Evolutionary conservation across 2,113 vertebrate genomes (phyloP).

Genomic region (Arothron firmamentum): DNA sequence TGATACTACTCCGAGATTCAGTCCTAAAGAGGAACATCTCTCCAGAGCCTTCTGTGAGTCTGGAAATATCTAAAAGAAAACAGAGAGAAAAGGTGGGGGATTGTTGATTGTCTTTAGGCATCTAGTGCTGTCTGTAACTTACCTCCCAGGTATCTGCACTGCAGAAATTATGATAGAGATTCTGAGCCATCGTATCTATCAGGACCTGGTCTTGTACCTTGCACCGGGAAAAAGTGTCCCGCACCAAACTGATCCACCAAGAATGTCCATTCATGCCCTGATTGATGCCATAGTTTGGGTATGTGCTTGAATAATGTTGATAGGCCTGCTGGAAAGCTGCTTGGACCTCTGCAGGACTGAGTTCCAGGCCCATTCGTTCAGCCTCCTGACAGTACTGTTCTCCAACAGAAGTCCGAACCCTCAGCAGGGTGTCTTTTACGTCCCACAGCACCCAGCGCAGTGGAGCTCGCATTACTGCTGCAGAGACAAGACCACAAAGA

Average conservation of each 20-base stretch:
- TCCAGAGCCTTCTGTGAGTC: constrained; percentile 76
- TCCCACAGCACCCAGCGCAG: constrained; percentile 89
- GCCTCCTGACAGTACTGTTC: constrained; percentile 82
- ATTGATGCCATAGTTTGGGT: constrained; percentile 84
- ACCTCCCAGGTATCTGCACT: constrained; percentile 81
- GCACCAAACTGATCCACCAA: constrained; percentile 85
- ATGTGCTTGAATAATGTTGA: constrained; percentile 62
- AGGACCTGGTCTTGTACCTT: constrained; percentile 70
- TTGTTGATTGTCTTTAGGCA: neutral
- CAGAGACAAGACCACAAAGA: constrained; percentile 6
- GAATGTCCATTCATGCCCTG: constrained; percentile 78
- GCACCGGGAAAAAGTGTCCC: constrained; percentile 79
- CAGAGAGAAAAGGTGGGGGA: neutral
- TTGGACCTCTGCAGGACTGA: constrained; percentile 67
- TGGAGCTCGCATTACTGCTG: constrained; percentile 56
- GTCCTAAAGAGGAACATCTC: constrained; percentile 73
- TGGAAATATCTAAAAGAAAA: constrained; percentile 67
- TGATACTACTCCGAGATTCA: constrained; percentile 83
- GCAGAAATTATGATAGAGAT: constrained; percentile 82
- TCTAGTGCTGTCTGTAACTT: constrained; percentile 2
- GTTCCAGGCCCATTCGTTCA: constrained; percentile 68
- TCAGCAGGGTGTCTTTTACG: constrained; percentile 87
- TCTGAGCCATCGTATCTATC: constrained; percentile 69
- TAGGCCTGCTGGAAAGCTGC: constrained; percentile 74
- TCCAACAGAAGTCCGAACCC: constrained; percentile 79